Conservation (phyloP, 2,797 vertebrate genomes). For the Poeciliopsis presidionis region DNA sequence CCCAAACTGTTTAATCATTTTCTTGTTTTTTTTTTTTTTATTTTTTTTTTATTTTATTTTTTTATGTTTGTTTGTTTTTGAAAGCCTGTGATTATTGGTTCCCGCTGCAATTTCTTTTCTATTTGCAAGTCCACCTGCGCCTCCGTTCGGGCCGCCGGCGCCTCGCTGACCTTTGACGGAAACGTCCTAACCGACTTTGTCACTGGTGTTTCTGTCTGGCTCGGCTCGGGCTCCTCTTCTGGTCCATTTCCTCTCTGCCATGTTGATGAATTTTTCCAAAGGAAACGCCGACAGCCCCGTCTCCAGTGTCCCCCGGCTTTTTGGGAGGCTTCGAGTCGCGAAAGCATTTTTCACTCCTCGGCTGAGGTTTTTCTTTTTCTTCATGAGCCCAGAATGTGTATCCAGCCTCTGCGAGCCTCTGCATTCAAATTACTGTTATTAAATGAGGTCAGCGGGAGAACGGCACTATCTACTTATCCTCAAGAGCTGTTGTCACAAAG, state of each 20-base stretch:
- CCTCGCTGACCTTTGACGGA: slow-evolving; percentile 61
- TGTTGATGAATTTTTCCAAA: slow-evolving; percentile 21
- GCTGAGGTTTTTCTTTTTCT: slow-evolving; percentile 9
- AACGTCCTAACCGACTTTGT: slow-evolving; percentile 61
- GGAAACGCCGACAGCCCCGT: not conserved
- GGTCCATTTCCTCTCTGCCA: slow-evolving; percentile 31
- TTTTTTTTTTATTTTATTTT: too few relatives aligned
- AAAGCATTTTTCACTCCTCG: slow-evolving; percentile 30
- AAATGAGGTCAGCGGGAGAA: slow-evolving; percentile 41
- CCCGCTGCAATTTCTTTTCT: slow-evolving; percentile 72
- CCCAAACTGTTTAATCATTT: slow-evolving; percentile 46
- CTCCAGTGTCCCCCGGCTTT: slow-evolving; percentile 13
- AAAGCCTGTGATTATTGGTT: slow-evolving; percentile 54
- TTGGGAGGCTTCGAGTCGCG: slow-evolving; percentile 14
- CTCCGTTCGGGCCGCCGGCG: slow-evolving; percentile 50
- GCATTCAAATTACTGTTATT: slow-evolving; percentile 35
- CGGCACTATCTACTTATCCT: slow-evolving; percentile 26
- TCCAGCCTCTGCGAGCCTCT: not conserved
- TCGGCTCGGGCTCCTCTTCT: slow-evolving; percentile 17
- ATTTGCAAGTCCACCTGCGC: slow-evolving; percentile 77
- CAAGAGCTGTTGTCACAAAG: not conserved
- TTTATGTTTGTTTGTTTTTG: slow-evolving; percentile 1
- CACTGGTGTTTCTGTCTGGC: slow-evolving; percentile 14
- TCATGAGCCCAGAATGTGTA: slow-evolving; percentile 17
- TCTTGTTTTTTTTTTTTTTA: not conserved